Conservation (phyloP, 2,797 vertebrate species). For the Taenioides sp. region DNA sequence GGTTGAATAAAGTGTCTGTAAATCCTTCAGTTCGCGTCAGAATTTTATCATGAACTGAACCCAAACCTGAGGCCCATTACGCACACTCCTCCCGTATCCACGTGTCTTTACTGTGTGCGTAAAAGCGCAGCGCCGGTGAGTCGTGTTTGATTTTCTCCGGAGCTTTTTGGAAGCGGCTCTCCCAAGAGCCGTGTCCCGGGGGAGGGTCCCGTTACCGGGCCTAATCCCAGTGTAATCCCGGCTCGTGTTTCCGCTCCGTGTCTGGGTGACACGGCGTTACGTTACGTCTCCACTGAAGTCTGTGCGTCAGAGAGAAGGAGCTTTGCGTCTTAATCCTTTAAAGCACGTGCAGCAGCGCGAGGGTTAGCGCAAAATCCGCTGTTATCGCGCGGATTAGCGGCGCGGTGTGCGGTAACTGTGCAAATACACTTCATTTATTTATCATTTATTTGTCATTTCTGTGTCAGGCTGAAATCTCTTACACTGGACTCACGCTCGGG, state of each 20-base stretch:
- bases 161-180: no score
- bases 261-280: background rate
- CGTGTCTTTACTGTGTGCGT: no score
- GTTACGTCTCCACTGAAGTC: background rate
- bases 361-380: background rate
- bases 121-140: background rate
- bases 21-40: no score
- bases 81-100: no score
- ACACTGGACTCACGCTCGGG: no score
- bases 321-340: background rate
- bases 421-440: background rate
- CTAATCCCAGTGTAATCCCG: background rate
- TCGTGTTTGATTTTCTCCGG: background rate
- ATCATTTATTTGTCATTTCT: no score
- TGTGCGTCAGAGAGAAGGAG: background rate
- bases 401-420: no score
- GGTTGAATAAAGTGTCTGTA: no score
- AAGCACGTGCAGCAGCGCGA: background rate
- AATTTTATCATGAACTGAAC: no score
- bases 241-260: background rate
- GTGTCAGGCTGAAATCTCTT: no score
- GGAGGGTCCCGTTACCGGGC: background rate
- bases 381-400: no score
- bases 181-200: background rate
- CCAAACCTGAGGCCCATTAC: no score